phyloP scores from a whole-genome alignment of 53 echinoderm and acorn worm genomes.

The Actinopyga echinites region DNA sequence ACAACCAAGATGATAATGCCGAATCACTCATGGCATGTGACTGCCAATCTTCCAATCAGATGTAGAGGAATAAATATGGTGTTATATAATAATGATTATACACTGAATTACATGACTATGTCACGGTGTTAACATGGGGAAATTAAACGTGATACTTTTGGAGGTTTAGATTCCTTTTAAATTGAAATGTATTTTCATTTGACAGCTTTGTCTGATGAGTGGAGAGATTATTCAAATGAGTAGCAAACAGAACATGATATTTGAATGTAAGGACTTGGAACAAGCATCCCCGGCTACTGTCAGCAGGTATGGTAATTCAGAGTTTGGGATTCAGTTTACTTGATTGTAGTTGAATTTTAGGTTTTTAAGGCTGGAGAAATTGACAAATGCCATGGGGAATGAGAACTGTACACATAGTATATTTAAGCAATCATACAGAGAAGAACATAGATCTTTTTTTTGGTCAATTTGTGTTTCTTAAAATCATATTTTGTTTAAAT shows the following conservation, averaged over 20 bases:
- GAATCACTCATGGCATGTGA: too few species aligned
- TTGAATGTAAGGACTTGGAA: conserved; percentile 93
- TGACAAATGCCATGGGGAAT: too few species aligned
- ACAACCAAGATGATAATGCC: too few species aligned
- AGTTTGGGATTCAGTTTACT: not conserved
- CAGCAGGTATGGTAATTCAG: conserved; percentile 71
- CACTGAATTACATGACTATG: not conserved
- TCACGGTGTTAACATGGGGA: not conserved
- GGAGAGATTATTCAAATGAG: conserved; percentile 99
- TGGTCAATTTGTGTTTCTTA: too few species aligned
- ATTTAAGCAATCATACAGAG: too few species aligned
- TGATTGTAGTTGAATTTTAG: too few species aligned
- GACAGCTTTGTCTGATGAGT: conserved; percentile 97
- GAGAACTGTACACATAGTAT: too few species aligned
- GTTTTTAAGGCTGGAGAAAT: too few species aligned
- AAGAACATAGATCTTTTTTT: too few species aligned
- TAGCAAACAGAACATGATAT: conserved; percentile 95
- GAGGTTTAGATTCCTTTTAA: not conserved
- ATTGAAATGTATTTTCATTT: not conserved
- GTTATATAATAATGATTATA: not conserved
- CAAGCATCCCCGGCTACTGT: conserved; percentile 99
- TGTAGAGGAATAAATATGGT: too few species aligned
- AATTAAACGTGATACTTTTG: not conserved
- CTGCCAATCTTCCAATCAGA: too few species aligned
- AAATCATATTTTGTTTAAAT: not conserved